A percentile compares a stretch with the other conserved stretches of the same genome.
These are phyloP conservation scores for Haliclona indistincta DNA, from an alignment of 37 sponge, comb jelly and placozoan genomes.

Conservation along the genomic window DNA sequence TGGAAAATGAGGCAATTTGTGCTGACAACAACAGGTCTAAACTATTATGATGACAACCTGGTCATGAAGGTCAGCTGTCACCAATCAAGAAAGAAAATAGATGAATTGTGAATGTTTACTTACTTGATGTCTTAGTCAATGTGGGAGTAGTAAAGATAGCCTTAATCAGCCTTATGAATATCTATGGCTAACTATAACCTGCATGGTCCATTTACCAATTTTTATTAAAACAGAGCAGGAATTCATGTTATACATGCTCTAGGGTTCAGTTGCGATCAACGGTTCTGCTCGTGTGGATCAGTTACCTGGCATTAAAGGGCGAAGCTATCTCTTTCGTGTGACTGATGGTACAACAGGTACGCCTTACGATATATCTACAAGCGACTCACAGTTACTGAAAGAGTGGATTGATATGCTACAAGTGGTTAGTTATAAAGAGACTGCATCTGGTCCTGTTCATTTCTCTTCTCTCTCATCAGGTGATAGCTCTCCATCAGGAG, in stretches of 20 bases:
- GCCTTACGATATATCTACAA: constrained; percentile 37
- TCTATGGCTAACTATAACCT: too few species aligned
- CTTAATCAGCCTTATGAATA: background rate
- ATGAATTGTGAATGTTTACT: too few species aligned
- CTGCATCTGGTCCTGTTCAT: background rate
- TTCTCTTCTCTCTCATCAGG: background rate
- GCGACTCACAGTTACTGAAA: constrained; percentile 4
- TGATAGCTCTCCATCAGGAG: background rate
- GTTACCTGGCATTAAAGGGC: constrained; percentile 27
- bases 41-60: constrained; percentile 50
- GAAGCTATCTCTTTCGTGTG: constrained; percentile 30
- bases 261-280: constrained; percentile 36
- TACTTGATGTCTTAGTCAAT: too few species aligned
- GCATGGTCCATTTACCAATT: background rate
- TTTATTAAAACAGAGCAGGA: background rate
- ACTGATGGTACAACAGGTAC: constrained; percentile 3
- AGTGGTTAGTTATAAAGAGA: constrained; percentile 32
- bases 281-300: constrained; percentile 10
- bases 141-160: background rate
- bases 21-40: constrained; percentile 21
- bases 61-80: constrained; percentile 30
- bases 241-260: background rate
- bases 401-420: constrained; percentile 51
- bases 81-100: background rate
- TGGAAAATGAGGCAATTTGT: constrained; percentile 73